Conservation (phyloP, 2,797 vertebrate genomes). For the Cheirogaleus major region DNA sequence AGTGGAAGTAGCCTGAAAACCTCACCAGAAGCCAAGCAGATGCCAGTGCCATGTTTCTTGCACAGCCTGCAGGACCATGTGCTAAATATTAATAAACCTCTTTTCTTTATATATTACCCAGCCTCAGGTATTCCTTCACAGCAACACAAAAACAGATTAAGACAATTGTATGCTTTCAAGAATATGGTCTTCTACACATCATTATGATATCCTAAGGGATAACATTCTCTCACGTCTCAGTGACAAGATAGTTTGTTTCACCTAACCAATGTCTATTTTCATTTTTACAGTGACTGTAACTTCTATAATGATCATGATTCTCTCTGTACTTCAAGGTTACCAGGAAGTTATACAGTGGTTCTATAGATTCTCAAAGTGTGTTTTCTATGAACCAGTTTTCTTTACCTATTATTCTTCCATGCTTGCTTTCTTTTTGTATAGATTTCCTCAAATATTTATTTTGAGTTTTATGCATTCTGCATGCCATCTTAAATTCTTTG, state of each 20-base stretch:
- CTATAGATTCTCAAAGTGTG: background rate
- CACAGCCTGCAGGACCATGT: background rate
- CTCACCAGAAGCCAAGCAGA: background rate
- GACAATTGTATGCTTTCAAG: background rate
- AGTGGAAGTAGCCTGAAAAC: background rate
- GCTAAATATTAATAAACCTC: no score
- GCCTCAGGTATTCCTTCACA: background rate
- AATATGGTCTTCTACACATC: background rate
- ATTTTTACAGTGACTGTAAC: background rate
- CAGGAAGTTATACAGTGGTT: background rate
- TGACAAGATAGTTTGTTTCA: background rate
- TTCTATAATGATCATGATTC: background rate
- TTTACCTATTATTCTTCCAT: background rate
- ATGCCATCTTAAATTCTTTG: background rate
- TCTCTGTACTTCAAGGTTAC: background rate
- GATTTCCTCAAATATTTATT: background rate
- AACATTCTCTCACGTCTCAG: background rate
- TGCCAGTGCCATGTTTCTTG: background rate
- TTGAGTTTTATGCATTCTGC: background rate
- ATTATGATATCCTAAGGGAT: background rate
- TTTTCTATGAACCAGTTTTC: background rate
- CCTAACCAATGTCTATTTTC: background rate
- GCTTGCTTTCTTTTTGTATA: background rate
- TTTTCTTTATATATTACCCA: background rate
- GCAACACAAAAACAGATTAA: background rate